Base-by-base conservation (phyloP, 2,113 vertebrate species). In the Nipponia nippon region DNA sequence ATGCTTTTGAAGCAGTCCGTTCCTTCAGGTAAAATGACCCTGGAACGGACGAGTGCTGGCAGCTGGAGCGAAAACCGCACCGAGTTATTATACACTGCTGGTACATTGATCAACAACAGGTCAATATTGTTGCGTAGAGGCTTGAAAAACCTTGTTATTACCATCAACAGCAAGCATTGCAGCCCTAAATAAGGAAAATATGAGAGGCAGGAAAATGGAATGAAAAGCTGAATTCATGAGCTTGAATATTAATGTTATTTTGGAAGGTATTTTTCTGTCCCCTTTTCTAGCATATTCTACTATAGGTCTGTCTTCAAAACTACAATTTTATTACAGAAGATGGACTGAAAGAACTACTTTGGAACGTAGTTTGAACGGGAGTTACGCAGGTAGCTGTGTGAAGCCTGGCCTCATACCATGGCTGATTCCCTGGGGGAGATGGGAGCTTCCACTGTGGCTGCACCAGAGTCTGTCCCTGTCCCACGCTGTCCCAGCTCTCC, bases 1-100 rank as follows among this genome's bases (percentile, higher is more conserved):
- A 73, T 94, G 92, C 90, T 97, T 97, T 95, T 87, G 93, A 97
- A 97, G 83, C 55, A 80, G 2, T 91, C 85, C 5, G 2, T 95
- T 95, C 91, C 83, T 95, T 71, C 23, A 18, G 91, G 89, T 96
- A 27, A 56, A 93, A 90, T 81, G 89, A 94, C 67, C 59, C 80
- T 78, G 38, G 71, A 87, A 88, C 0, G 11, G 65, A 42, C 3
- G n/a, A 71, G 38, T 44, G 78, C 50, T 46, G 36, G 82, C 76
- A 91, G 53, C 92, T 92, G 59, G 83, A 67, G 36, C 10, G 73
- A 90, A 91, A 87, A 89, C 56, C 16, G 5, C 50, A 20, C 55
- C 5, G 21, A 92, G 87, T 90, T 97, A 69, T 50, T 66, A 34
- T 44, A 32, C 16, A 32, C 36, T 79, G 71, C 87, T 95, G 73